Evolutionary conservation across 2,113 vertebrate species (phyloP), one percentile per base, ranked within the genome.

Genomic region (Aegypius monachus): DNA sequence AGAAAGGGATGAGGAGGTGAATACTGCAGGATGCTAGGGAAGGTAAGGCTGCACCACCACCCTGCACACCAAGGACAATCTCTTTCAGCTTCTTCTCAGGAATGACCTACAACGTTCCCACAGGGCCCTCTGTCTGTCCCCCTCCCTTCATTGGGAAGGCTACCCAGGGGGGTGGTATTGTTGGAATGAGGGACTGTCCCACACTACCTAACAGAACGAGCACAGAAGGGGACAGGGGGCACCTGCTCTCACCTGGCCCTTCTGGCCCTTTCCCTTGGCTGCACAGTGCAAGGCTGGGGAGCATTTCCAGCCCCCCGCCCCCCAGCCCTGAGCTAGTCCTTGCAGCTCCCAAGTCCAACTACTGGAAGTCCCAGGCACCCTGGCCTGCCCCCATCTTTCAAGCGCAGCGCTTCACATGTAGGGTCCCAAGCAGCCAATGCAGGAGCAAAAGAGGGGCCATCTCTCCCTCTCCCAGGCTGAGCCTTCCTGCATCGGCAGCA

Each of bases 41-140:
- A 62, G 65, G 67, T 5, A 9, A 25, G 15, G 63, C 84, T 71
- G 27, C 18, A 6, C 32, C 5, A 2, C 19, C 72, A 2, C 6
- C 61, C 71, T 6, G 19, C 15, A 1, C 63, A 14, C 16, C 18
- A 2, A 7, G 13, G 20, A 3, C 31, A 4, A 2, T 6, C 26
- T 29, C 71, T 27, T 71, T 25, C 77, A 53, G 50, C 26, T 98
- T 98, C 98, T 98, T 95, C 80, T 99, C 97, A 58, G 98, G 98
- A 96, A 99, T 99, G 87, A 12, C 17, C 31, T 7, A 25, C 11
- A 14, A 11, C 6, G 2, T 19, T 25, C 21, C 27, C 14, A 0
- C 34, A 10, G 34, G 16, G 7, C 12, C 40, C 61, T 27, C 52
- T 3, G 2, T 5, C 32, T 13, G 17, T 42, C 16, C 45, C n/a